phyloP scores from a whole-genome alignment of 2,113 vertebrate species.

The Oxygymnocypris stewartii region DNA sequence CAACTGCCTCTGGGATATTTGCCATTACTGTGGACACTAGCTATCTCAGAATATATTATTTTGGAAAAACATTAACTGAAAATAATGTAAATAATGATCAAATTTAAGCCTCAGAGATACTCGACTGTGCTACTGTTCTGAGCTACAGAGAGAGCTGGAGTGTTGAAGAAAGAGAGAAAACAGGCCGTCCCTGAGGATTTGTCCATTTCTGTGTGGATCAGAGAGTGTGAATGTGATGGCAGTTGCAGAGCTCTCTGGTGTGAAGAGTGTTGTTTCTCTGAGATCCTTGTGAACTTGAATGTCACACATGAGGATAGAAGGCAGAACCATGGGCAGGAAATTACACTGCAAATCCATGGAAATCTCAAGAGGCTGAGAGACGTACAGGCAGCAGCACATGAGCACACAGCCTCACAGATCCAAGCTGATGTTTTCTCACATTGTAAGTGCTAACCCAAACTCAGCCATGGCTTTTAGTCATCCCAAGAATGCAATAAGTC shows the following conservation, averaged over 20 bases:
- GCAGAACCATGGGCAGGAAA: slow-evolving; percentile 65
- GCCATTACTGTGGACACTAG: background rate
- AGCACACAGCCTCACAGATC: slow-evolving; percentile 5
- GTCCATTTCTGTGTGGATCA: slow-evolving; percentile 70
- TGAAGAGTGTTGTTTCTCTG: slow-evolving; percentile 54
- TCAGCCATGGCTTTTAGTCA: background rate
- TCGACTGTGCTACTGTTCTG: slow-evolving; percentile 56
- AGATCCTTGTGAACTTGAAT: slow-evolving; percentile 68
- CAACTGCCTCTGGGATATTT: background rate
- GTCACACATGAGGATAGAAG: slow-evolving; percentile 72
- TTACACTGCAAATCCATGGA: slow-evolving; percentile 65
- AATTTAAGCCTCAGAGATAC: background rate
- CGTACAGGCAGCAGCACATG: slow-evolving; percentile 11
- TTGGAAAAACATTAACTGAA: background rate
- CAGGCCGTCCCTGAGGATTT: slow-evolving; percentile 67
- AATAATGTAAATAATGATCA: background rate
- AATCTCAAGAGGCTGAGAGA: slow-evolving; percentile 54
- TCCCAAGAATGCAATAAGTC: background rate
- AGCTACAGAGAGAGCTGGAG: slow-evolving; percentile 49
- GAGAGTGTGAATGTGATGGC: slow-evolving; percentile 72
- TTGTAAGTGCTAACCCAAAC: slow-evolving; percentile 25
- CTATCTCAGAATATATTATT: background rate
- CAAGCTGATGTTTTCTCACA: slow-evolving; percentile 12
- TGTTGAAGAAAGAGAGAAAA: slow-evolving; percentile 57
- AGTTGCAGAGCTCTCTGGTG: slow-evolving; percentile 56